Percentiles rank a stretch among this genome's conserved stretches.
Conservation (phyloP, 2,888 invertebrate species). For the Meiosimyza decipiens region DNA sequence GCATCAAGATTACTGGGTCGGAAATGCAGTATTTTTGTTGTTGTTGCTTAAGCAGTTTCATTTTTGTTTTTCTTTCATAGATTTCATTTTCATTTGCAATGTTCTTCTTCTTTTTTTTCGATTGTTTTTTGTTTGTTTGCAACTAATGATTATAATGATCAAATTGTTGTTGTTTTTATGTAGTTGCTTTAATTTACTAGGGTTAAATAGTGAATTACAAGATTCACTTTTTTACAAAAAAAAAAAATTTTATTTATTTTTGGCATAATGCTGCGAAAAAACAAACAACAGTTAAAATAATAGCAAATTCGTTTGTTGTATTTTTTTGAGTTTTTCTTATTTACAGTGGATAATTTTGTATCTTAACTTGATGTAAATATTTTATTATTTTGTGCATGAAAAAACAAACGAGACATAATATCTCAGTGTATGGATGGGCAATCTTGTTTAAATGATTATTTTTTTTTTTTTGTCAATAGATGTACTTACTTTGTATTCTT, state of each 20-base stretch:
- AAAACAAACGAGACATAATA: too few relatives aligned
- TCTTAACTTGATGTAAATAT: too few relatives aligned
- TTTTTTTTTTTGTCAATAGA: too few relatives aligned
- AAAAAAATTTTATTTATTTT: background rate
- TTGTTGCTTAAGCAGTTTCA: slow-evolving; percentile 40
- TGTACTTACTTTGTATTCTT: too few relatives aligned
- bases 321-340: background rate
- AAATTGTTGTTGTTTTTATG: slow-evolving; percentile 13
- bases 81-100: slow-evolving; percentile 60
- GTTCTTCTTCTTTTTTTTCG: background rate
- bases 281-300: slow-evolving; percentile 7
- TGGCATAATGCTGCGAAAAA: slow-evolving; percentile 25
- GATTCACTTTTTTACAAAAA: slow-evolving; percentile 33
- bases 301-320: background rate
- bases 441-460: too few relatives aligned
- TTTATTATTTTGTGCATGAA: too few relatives aligned
- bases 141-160: slow-evolving; percentile 26
- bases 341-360: background rate
- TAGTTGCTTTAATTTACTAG: slow-evolving; percentile 33
- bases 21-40: slow-evolving; percentile 55
- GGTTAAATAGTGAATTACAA: slow-evolving; percentile 30
- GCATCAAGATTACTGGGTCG: slow-evolving; percentile 68
- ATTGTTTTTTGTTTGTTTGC: slow-evolving; percentile 1
- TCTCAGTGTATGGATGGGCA: too few relatives aligned
- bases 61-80: slow-evolving; percentile 34